phyloP scores from a whole-genome alignment of 2,888 invertebrate genomes.

The Oxytorus armatus region DNA sequence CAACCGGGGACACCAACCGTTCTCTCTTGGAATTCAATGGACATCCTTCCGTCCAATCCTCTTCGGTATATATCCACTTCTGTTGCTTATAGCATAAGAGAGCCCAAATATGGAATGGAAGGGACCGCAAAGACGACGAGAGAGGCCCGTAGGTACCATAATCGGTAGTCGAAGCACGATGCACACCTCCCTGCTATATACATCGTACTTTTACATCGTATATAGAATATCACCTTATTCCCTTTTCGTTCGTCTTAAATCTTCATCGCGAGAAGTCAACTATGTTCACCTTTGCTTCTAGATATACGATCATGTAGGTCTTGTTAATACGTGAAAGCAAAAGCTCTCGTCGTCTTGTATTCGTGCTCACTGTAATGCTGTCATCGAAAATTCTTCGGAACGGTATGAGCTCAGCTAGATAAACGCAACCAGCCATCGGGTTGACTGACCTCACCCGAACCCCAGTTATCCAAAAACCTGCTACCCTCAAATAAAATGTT shows the following conservation, averaged over 20 bases:
- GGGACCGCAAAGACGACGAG: constrained; percentile 63
- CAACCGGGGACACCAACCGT: constrained; percentile 29
- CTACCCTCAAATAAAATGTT: background rate
- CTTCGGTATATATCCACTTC: constrained; percentile 59
- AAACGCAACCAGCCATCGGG: background rate
- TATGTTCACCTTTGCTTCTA: constrained; percentile 56
- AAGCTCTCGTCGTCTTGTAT: background rate
- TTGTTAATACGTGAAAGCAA: constrained; percentile 42
- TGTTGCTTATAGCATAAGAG: constrained; percentile 66
- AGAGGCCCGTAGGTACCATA: constrained; percentile 69
- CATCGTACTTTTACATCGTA: constrained; percentile 57
- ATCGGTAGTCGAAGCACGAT: constrained; percentile 70
- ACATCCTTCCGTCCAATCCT: constrained; percentile 71
- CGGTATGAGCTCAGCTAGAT: background rate
- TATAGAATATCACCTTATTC: constrained; percentile 43
- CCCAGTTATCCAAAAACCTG: constrained; percentile 5
- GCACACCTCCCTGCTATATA: constrained; percentile 50
- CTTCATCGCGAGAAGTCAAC: constrained; percentile 63
- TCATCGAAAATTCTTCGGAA: constrained; percentile 14
- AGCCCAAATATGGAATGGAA: constrained; percentile 72
- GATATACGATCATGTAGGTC: constrained; percentile 36
- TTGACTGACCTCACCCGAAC: background rate
- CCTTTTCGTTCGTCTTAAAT: constrained; percentile 64
- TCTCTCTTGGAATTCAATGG: constrained; percentile 76
- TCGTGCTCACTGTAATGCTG: constrained; percentile 3